Evolutionary conservation across 2,888 invertebrate species (phyloP).

Genomic region (Melikaiella ostensackeni): DNA sequence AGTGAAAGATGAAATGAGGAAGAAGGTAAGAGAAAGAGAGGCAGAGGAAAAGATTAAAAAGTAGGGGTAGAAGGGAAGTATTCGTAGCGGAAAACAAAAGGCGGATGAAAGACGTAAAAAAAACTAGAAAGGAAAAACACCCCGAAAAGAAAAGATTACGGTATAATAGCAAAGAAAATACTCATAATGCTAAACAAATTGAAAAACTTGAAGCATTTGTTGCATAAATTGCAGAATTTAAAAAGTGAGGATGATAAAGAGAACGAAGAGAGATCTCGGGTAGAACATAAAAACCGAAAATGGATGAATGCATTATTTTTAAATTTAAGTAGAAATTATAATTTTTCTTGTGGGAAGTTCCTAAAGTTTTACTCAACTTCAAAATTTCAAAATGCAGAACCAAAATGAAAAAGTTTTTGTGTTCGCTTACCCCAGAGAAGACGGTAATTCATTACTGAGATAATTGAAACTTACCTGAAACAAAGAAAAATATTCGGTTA

Average conservation of each 20-base stretch:
- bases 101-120: background rate
- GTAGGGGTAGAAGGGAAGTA: conserved; percentile 41
- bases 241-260: background rate
- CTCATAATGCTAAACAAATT: conserved; percentile 19
- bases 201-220: background rate
- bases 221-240: background rate
- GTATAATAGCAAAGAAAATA: conserved; percentile 17
- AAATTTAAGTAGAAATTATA: conserved; percentile 14
- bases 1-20: conserved; percentile 48
- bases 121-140: conserved; percentile 22
- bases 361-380: conserved; percentile 15
- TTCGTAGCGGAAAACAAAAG: conserved; percentile 43
- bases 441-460: background rate
- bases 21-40: conserved; percentile 42
- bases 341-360: background rate
- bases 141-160: background rate
- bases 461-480: conserved; percentile 34
- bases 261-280: background rate
- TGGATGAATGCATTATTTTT: background rate
- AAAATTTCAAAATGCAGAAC: background rate
- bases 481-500: conserved; percentile 2
- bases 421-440: conserved; percentile 9
- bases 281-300: background rate
- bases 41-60: background rate
- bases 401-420: background rate